Conservation (phyloP, 2,113 vertebrate species). For the Cepphus grylle region DNA sequence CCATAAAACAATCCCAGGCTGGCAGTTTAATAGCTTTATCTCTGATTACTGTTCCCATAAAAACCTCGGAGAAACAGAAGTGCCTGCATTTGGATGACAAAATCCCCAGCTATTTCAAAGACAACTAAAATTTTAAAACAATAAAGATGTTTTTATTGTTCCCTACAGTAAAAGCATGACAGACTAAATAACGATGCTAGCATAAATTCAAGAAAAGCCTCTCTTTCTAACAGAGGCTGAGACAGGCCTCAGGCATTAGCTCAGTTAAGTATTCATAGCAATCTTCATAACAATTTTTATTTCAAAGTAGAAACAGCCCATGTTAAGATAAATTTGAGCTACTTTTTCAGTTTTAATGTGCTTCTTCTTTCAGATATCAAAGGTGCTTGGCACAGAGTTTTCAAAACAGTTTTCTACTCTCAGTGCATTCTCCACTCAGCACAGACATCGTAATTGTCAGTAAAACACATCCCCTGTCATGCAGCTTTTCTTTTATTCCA, state of each 20-base stretch:
- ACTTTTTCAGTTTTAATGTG: neutral
- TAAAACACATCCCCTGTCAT: neutral
- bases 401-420: neutral
- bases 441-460: neutral
- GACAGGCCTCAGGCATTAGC: neutral
- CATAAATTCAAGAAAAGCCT: conserved; percentile 16
- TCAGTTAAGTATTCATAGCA: neutral
- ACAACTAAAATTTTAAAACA: conserved; percentile 58
- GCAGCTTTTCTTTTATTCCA: neutral
- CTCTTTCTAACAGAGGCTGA: neutral
- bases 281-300: neutral
- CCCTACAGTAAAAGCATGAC: conserved; percentile 38
- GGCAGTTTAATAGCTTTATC: conserved; percentile 55
- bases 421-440: neutral
- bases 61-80: conserved; percentile 44
- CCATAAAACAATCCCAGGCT: neutral
- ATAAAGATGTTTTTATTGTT: conserved; percentile 42
- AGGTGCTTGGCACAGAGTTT: neutral
- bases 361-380: neutral
- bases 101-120: conserved; percentile 39
- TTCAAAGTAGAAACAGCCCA: neutral
- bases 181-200: conserved; percentile 6
- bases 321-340: neutral
- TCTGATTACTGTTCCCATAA: conserved; percentile 51
- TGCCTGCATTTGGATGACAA: conserved; percentile 34